phyloP scores from a whole-genome alignment of 1,140 invertebrate genomes.

The Camponotus pennsylvanicus region DNA sequence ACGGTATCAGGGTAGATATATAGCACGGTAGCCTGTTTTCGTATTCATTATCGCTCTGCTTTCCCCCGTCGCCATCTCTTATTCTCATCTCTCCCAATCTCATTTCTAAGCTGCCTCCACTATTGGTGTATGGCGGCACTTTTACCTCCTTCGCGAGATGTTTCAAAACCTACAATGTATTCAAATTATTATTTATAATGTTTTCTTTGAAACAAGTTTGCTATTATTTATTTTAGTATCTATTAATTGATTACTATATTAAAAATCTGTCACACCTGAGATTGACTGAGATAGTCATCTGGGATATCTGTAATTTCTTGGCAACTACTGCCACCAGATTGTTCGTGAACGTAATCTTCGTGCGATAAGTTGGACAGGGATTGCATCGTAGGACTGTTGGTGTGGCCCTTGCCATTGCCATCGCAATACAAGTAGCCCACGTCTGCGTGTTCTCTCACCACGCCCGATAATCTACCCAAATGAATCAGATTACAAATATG shows the following conservation, averaged over 20 bases:
- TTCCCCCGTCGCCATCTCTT: constrained; percentile 80
- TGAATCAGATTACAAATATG: background rate
- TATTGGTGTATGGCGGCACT: constrained; percentile 84
- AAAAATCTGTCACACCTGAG: constrained; percentile 84
- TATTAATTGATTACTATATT: background rate
- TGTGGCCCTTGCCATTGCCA: constrained; percentile 85
- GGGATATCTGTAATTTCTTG: constrained; percentile 95
- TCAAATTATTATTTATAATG: background rate
- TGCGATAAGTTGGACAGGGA: constrained; percentile 82
- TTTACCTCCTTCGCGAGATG: constrained; percentile 94
- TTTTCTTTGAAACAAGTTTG: background rate
- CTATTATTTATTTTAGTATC: too few species aligned
- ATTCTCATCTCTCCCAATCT: constrained; percentile 76
- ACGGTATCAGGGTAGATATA: constrained; percentile 82
- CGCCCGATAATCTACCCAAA: constrained; percentile 79
- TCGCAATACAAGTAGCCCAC: constrained; percentile 84
- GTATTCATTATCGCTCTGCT: constrained; percentile 82
- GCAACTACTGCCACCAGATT: constrained; percentile 84
- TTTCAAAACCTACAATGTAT: constrained; percentile 89
- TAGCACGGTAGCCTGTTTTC: constrained; percentile 86
- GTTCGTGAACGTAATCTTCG: constrained; percentile 84
- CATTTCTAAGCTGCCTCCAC: constrained; percentile 79
- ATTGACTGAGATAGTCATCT: constrained; percentile 94
- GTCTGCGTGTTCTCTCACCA: constrained; percentile 83
- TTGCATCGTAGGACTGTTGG: constrained; percentile 85